Conservation (phyloP, 2,113 vertebrate genomes). For the Loxodonta africana region DNA sequence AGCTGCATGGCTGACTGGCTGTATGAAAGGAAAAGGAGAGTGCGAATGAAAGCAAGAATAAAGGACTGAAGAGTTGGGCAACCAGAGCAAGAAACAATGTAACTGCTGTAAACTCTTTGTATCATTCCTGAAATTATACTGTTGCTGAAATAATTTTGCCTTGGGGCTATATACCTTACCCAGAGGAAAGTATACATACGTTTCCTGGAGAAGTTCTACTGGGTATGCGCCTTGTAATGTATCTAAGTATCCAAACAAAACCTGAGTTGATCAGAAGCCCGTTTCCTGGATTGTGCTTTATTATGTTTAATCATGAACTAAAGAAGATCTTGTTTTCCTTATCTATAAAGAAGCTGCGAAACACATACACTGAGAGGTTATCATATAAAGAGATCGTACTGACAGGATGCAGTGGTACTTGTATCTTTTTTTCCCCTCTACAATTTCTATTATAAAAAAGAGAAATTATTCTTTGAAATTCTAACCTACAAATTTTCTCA, state of each 20-base stretch:
- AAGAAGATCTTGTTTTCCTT: constrained; percentile 25
- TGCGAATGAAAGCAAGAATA: not conserved
- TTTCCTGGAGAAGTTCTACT: not conserved
- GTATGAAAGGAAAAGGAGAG: not conserved
- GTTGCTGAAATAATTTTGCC: not conserved
- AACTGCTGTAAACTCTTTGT: not conserved
- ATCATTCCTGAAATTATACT: not conserved
- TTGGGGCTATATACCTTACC: not conserved
- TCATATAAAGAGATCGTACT: not conserved
- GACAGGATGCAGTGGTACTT: not conserved
- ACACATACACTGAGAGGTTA: not conserved
- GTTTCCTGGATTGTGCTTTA: not conserved
- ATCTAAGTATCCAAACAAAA: not conserved
- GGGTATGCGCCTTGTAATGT: not conserved
- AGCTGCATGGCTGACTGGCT: not conserved
- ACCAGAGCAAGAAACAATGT: not conserved
- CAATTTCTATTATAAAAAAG: constrained; percentile 26
- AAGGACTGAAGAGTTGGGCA: not conserved
- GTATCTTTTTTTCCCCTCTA: not conserved
- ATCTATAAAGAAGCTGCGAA: constrained; percentile 6
- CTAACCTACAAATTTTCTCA: constrained; percentile 42
- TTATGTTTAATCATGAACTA: constrained; percentile 10
- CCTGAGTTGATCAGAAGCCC: not conserved
- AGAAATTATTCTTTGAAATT: constrained; percentile 53
- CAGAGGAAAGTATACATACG: not conserved